These are phyloP conservation scores for Linepithema humile DNA, from an alignment of 1,140 invertebrate species.

Conservation along the genomic window DNA sequence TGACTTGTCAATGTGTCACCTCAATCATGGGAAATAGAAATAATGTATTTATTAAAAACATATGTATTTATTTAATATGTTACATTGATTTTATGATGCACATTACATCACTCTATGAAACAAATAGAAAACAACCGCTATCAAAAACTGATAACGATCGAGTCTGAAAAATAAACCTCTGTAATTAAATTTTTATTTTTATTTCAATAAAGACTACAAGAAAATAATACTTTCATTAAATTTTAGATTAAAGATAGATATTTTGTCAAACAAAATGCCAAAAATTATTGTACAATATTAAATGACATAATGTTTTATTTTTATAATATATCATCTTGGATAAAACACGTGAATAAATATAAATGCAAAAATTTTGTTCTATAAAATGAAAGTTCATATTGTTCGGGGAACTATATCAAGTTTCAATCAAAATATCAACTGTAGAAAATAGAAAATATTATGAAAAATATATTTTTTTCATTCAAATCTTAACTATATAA, in stretches of 20 bases:
- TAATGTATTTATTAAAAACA: constrained; percentile 23
- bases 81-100: constrained; percentile 57
- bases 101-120: constrained; percentile 32
- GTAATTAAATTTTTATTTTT: background rate
- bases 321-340: too few relatives aligned
- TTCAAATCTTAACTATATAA: background rate
- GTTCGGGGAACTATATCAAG: background rate
- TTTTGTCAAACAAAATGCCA: background rate
- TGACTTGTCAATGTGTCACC: background rate
- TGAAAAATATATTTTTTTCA: background rate
- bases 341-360: too few relatives aligned
- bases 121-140: background rate
- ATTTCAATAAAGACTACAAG: background rate
- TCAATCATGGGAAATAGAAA: background rate
- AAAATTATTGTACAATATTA: too few relatives aligned
- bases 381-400: background rate
- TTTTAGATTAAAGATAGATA: background rate
- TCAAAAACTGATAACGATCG: background rate
- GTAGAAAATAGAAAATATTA: background rate
- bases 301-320: background rate
- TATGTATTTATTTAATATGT: constrained; percentile 49
- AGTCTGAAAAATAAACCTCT: background rate
- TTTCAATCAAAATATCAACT: background rate
- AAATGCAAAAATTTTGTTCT: background rate
- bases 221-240: background rate